Conservation (phyloP, 1,140 invertebrate genomes). For the Drosophila subpulchrella region DNA sequence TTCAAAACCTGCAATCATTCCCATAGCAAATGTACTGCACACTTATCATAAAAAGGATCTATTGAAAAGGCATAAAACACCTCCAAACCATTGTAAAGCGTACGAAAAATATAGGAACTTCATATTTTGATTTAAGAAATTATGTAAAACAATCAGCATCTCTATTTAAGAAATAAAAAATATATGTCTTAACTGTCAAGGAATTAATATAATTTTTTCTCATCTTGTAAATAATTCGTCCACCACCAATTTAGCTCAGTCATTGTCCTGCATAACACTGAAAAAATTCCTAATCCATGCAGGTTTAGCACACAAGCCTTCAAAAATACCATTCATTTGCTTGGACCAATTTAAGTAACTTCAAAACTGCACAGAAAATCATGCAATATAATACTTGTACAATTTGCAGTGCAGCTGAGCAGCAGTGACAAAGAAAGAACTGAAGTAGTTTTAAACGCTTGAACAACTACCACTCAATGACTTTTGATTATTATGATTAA, state of each 20-base stretch:
- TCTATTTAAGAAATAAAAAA: neutral
- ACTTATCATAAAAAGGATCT: constrained; percentile 7
- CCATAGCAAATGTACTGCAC: constrained; percentile 11
- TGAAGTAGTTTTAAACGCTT: constrained; percentile 37
- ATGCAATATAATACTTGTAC: constrained; percentile 22
- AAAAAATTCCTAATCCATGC: constrained; percentile 3
- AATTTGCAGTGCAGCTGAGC: constrained; percentile 67
- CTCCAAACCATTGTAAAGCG: neutral
- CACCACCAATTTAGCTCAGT: constrained; percentile 36
- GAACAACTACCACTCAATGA: constrained; percentile 56
- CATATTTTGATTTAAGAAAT: neutral
- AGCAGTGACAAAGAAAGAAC: constrained; percentile 64
- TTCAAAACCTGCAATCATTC: constrained; percentile 6
- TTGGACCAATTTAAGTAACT: constrained; percentile 22
- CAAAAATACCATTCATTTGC: constrained; percentile 3
- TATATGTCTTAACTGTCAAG: neutral
- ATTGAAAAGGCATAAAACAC: neutral
- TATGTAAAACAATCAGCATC: neutral
- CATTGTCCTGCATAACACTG: constrained; percentile 29
- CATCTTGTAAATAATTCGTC: constrained; percentile 1
- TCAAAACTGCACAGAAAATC: constrained; percentile 26
- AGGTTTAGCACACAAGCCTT: neutral
- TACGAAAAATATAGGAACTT: neutral
- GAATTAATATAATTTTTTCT: neutral
- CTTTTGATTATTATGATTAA: constrained; percentile 41